phyloP scores from a whole-genome alignment of 2,797 vertebrate genomes.

The Decapterus maruadsi region DNA sequence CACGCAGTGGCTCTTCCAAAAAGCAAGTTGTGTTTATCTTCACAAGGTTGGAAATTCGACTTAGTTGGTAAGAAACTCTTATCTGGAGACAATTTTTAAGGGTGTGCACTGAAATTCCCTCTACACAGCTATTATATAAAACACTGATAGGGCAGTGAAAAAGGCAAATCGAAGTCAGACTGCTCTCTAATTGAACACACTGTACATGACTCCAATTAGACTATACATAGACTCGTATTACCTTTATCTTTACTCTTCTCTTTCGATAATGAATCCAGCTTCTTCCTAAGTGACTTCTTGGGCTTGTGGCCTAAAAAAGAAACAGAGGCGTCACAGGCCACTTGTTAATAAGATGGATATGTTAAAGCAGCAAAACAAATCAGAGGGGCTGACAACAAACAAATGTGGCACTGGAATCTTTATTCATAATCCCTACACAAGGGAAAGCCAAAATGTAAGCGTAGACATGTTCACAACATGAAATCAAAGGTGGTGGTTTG shows the following conservation, averaged over 20 bases:
- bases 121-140: background rate
- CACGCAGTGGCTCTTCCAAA: constrained; percentile 28
- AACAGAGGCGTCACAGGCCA: background rate
- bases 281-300: constrained; percentile 96
- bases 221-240: constrained; percentile 47
- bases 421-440: too few relatives aligned
- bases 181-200: background rate
- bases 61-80: background rate
- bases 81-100: background rate
- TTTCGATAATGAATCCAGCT: constrained; percentile 97
- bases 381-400: too few relatives aligned
- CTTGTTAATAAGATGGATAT: too few relatives aligned
- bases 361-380: too few relatives aligned
- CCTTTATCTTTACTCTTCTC: constrained; percentile 97
- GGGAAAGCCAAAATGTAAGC: too few relatives aligned
- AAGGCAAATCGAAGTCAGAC: background rate
- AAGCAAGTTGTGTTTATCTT: constrained; percentile 53
- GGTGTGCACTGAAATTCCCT: background rate
- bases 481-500: background rate
- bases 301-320: constrained; percentile 91
- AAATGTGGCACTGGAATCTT: too few relatives aligned
- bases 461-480: too few relatives aligned
- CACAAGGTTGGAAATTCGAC: constrained; percentile 40
- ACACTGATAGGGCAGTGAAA: background rate
- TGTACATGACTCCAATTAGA: background rate